Conservation (phyloP, 2,113 vertebrate species). For the Strix uralensis region DNA sequence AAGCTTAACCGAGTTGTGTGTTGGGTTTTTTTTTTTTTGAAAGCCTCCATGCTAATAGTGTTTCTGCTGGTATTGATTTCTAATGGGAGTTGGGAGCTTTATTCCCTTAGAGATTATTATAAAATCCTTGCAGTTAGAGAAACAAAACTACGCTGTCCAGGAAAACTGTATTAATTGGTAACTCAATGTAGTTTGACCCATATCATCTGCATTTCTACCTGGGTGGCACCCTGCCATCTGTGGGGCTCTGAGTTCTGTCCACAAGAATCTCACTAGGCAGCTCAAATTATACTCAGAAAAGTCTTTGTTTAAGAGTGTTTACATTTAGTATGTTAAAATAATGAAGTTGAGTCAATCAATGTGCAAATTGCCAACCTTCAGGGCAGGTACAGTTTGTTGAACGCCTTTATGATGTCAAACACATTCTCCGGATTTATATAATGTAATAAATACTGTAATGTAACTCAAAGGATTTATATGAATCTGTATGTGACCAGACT, state of each 20-base stretch:
- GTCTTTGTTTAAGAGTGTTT: neutral
- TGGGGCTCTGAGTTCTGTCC: neutral
- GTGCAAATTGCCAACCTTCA: neutral
- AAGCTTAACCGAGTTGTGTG: neutral
- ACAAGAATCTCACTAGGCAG: neutral
- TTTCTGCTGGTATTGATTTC: conserved; percentile 18
- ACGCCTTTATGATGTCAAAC: neutral
- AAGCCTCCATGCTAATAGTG: neutral
- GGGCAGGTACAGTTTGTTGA: neutral
- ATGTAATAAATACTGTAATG: neutral
- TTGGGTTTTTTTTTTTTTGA: neutral
- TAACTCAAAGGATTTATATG: neutral
- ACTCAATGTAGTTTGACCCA: neutral
- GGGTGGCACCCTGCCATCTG: neutral
- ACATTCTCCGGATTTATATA: neutral
- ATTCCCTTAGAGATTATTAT: neutral
- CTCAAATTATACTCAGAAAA: neutral
- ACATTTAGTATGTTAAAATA: neutral
- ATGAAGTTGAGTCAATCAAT: neutral
- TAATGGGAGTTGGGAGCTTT: neutral
- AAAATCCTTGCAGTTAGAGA: neutral
- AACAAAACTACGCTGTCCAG: neutral
- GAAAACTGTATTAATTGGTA: conserved; percentile 13
- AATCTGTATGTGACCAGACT: neutral
- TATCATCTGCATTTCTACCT: neutral